Evolutionary conservation across 30 jellyfish, hydroid and myxozoan species (phyloP).

Genomic region (Cassiopea xamachana): DNA sequence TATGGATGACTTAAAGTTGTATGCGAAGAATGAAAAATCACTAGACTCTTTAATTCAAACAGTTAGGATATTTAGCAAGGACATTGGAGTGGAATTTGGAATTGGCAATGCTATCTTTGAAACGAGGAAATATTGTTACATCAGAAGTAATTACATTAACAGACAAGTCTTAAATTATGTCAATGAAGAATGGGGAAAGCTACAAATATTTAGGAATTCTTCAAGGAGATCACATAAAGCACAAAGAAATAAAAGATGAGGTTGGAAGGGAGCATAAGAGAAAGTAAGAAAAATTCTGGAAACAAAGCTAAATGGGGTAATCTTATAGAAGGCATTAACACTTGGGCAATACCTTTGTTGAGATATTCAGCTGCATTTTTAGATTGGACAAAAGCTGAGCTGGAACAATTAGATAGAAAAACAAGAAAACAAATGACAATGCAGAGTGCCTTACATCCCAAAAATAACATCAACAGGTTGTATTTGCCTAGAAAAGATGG

Average conservation of each 20-base stretch:
- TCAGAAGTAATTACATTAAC: constrained; percentile 19
- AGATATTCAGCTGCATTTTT: constrained; percentile 50
- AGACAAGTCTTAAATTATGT: constrained; percentile 14
- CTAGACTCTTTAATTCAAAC: constrained; percentile 11
- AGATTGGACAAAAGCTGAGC: constrained; percentile 44
- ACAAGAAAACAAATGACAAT: constrained; percentile 52
- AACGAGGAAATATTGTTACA: constrained; percentile 26
- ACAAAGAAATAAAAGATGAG: constrained; percentile 23
- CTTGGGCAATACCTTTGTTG: constrained; percentile 34
- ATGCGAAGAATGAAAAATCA: constrained; percentile 10
- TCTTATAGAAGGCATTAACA: constrained; percentile 16
- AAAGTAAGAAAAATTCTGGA: neutral
- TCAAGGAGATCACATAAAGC: neutral
- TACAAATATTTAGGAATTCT: constrained; percentile 43
- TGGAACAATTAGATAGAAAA: constrained; percentile 10
- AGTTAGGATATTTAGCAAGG: constrained; percentile 6
- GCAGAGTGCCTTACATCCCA: constrained; percentile 47
- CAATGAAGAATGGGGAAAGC: constrained; percentile 26
- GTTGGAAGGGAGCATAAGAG: constrained; percentile 16
- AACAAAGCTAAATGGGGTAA: neutral
- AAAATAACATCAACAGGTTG: constrained; percentile 23
- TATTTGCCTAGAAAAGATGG: constrained; percentile 30
- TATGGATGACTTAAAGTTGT: constrained; percentile 1
- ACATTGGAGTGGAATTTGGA: constrained; percentile 40
- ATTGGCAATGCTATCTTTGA: constrained; percentile 10